Conservation (phyloP, 2,797 vertebrate genomes). For the Ctenopoma multispine region DNA sequence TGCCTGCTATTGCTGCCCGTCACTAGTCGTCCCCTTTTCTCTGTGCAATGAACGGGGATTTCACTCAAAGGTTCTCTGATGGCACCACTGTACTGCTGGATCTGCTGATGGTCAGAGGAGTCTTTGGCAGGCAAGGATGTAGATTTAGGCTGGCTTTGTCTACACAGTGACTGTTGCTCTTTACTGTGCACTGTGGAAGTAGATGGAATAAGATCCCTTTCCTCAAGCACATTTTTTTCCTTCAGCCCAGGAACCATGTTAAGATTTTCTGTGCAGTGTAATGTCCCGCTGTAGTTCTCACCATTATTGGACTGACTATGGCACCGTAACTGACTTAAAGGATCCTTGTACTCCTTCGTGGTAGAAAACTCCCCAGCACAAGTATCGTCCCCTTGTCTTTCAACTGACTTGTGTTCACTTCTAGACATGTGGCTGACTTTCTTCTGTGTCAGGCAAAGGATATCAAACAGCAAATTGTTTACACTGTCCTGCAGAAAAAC, state of each 20-base stretch:
- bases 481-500: slow-evolving; percentile 87
- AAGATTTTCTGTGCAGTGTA: slow-evolving; percentile 66
- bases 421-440: slow-evolving; percentile 88
- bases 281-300: slow-evolving; percentile 57
- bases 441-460: slow-evolving; percentile 90
- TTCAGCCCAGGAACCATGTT: slow-evolving; percentile 53
- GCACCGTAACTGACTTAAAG: slow-evolving; percentile 61
- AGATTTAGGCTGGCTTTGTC: slow-evolving; percentile 67
- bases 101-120: slow-evolving; percentile 74
- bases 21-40: slow-evolving; percentile 65
- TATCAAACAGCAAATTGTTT: slow-evolving; percentile 89
- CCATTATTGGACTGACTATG: slow-evolving; percentile 58
- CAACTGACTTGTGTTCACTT: slow-evolving; percentile 75
- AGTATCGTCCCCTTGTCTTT: slow-evolving; percentile 69
- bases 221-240: slow-evolving; percentile 66
- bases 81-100: slow-evolving; percentile 56
- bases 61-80: slow-evolving; percentile 79
- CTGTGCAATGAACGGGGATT: slow-evolving; percentile 61
- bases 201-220: slow-evolving; percentile 59
- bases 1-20: slow-evolving; percentile 78
- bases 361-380: slow-evolving; percentile 55
- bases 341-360: slow-evolving; percentile 71
- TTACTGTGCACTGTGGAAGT: slow-evolving; percentile 50
- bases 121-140: slow-evolving; percentile 69
- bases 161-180: slow-evolving; percentile 65